Evolutionary conservation across 1,140 invertebrate species (phyloP).

Genomic region (Neocloeon triangulifer): DNA sequence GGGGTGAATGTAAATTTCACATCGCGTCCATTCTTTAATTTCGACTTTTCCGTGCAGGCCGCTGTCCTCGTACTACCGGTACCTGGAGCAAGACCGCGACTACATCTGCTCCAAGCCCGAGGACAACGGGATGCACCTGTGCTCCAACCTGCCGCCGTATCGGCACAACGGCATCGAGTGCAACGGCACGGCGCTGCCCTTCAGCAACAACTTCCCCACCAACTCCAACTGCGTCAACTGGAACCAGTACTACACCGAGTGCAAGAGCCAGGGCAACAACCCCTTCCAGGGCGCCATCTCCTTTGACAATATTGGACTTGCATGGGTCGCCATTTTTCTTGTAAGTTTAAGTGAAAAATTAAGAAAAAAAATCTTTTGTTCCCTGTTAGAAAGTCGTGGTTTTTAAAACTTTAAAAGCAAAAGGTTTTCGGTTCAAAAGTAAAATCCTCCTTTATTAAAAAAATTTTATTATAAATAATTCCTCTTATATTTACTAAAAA

Average conservation of each 20-base stretch:
- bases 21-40: too few relatives aligned
- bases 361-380: too few relatives aligned
- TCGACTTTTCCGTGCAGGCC: too few relatives aligned
- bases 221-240: constrained; percentile 69
- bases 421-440: background rate
- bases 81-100: constrained; percentile 63
- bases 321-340: constrained; percentile 99
- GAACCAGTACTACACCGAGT: constrained; percentile 97
- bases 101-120: constrained; percentile 91
- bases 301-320: constrained; percentile 98
- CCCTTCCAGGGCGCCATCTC: constrained; percentile 98
- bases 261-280: constrained; percentile 77
- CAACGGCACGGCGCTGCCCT: constrained; percentile 24
- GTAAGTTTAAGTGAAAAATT: too few relatives aligned
- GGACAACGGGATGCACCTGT: constrained; percentile 87
- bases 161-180: constrained; percentile 38
- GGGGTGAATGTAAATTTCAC: too few relatives aligned
- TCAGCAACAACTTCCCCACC: constrained; percentile 17
- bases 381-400: background rate
- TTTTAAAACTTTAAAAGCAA: background rate
- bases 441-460: background rate
- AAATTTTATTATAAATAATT: background rate
- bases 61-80: constrained; percentile 53
- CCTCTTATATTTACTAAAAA: background rate
- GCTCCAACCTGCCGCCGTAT: constrained; percentile 64